Base-by-base conservation (phyloP, 2,888 invertebrate genomes). In the Drosophila mimetica region DNA sequence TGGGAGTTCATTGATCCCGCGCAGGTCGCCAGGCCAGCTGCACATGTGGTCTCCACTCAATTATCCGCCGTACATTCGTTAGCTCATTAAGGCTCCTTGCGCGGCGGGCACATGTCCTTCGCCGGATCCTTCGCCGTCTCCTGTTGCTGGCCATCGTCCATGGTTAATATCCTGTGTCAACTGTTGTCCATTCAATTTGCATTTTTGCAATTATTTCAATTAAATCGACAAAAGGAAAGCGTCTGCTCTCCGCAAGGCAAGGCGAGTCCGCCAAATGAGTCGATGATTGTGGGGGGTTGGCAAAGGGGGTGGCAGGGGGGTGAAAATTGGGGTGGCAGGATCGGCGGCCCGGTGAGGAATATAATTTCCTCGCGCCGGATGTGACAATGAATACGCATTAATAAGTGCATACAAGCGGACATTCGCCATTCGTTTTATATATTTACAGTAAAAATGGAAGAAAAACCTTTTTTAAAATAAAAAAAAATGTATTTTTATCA, bases 361-460 rank as follows among this genome's bases (percentile, higher is more conserved):
- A 82, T 86, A 86, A 88, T 80, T 87, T 85, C 84, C 87, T 87
- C 71, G 71, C 63, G 69, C 86, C 88, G 88, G 88, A 88, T 81
- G 89, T 79, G 77, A 86, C 89, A 89, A 88, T 88, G 89, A 89
- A 83, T 85, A 77, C 79, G 81, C 89, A 88, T 88, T 88, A 88
- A 88, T 85, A 86, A 85, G 86, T 82, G 71, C 64, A 71, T 55
- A 75, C 53, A 71, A 47, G 72, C 50, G 57, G 48, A 64, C 47
- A 50, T 8, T 30, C 44, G 58, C 18, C n/a, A 65, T 25, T 39
- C 60, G 25, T 63, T 44, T 53, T 63, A 44, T 36, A 42, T 4
- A 16, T 37, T 13, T 9, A 61, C 60, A 61, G 46, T 47, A 1
- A 22, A 11, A 3, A 22, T 3, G 0, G 36, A 1, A 6, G 1